These are phyloP conservation scores for Colletes latitarsis DNA, from an alignment of 1,140 invertebrate genomes.

Conservation along the genomic window DNA sequence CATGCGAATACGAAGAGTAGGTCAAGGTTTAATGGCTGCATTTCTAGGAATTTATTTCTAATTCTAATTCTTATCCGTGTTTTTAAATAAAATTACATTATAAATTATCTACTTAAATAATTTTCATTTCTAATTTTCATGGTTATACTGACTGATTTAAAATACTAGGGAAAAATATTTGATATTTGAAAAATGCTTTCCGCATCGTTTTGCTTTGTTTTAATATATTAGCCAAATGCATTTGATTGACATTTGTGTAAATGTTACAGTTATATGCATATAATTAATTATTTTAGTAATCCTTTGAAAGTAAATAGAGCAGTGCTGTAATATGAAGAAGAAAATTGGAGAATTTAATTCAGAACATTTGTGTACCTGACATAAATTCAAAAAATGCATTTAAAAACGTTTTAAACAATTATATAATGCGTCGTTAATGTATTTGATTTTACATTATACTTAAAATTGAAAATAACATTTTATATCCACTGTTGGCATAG, in stretches of 20 bases:
- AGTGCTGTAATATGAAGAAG: neutral
- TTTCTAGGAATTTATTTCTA: neutral
- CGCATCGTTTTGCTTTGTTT: neutral
- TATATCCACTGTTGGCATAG: no score
- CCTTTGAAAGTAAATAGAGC: neutral
- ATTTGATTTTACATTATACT: no score
- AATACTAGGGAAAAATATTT: neutral
- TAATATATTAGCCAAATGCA: no score
- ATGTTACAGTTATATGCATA: neutral
- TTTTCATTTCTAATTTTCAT: neutral
- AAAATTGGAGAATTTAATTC: slow-evolving; percentile 1
- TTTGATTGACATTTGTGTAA: neutral
- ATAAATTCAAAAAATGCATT: no score
- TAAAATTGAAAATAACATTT: no score
- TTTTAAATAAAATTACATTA: neutral
- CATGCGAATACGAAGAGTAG: slow-evolving; percentile 26
- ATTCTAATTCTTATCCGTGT: neutral
- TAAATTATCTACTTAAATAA: neutral
- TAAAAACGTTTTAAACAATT: no score
- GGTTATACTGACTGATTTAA: neutral
- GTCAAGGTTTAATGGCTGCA: slow-evolving; percentile 54
- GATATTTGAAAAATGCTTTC: neutral
- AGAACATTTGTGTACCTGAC: neutral
- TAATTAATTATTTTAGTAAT: neutral
- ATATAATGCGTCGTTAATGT: no score